Evolutionary conservation across 2,797 vertebrate species (phyloP).

Genomic region (Eutrigla gurnardus): DNA sequence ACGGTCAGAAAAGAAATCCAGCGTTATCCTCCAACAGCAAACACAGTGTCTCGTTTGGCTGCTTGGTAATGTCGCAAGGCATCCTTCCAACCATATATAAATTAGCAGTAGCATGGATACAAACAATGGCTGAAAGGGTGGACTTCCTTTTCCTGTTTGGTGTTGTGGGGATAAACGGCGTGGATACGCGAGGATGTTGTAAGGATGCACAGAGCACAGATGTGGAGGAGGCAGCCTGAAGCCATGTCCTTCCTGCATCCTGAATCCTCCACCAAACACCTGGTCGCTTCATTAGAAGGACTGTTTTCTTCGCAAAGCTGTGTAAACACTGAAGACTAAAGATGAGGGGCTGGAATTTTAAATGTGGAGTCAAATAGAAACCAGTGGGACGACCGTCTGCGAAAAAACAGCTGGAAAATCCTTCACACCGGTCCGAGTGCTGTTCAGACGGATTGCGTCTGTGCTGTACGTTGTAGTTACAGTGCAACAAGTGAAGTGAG

Average conservation of each 20-base stretch:
- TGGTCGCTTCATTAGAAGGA: conserved; percentile 51
- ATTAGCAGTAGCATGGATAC: neutral
- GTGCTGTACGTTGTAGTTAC: neutral
- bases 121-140: conserved; percentile 20
- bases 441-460: neutral
- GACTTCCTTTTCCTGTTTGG: conserved; percentile 48
- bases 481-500: neutral
- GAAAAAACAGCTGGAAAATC: neutral
- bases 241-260: conserved; percentile 73
- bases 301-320: neutral
- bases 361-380: conserved; percentile 6
- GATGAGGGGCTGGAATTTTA: neutral
- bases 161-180: neutral
- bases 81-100: neutral
- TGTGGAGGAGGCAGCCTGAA: conserved; percentile 67
- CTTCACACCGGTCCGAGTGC: neutral
- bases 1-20: conserved; percentile 55
- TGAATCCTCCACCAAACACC: conserved; percentile 59
- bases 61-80: conserved; percentile 30
- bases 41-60: conserved; percentile 58
- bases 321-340: neutral
- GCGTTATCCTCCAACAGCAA: conserved; percentile 46
- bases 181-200: conserved; percentile 1
- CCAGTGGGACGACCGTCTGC: neutral
- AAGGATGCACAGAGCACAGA: conserved; percentile 45